Percentiles rank a stretch among this genome's conserved stretches.
Evolutionary conservation across 2,113 vertebrate genomes (phyloP).

Genomic region (Nettapus auritus): DNA sequence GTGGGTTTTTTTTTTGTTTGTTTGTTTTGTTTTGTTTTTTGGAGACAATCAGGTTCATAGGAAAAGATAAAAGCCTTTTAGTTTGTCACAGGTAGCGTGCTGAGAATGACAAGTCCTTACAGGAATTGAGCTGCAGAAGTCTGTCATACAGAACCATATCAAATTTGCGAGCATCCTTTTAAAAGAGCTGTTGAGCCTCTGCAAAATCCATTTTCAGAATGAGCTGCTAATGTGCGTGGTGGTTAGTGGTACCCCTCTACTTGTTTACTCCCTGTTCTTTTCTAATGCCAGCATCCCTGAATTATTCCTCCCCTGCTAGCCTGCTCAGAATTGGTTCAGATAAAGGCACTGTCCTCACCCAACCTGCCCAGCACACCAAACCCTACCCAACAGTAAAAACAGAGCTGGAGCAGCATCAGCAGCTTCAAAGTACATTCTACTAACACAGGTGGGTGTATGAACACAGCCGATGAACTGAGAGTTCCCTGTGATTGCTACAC

Average conservation of each 20-base stretch:
- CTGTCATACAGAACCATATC: not conserved
- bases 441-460: not conserved
- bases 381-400: not conserved
- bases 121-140: not conserved
- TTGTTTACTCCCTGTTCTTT: not conserved
- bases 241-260: not conserved
- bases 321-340: not conserved
- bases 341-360: not conserved
- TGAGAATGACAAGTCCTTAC: not conserved
- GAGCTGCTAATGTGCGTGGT: not conserved
- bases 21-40: no score
- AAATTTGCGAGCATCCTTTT: not conserved
- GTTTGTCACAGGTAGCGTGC: accelerated
- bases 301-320: not conserved
- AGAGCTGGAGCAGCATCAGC: not conserved
- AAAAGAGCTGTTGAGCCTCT: not conserved
- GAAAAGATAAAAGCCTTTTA: not conserved
- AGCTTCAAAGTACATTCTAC: not conserved
- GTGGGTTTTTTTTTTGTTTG: not conserved
- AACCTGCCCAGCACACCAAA: not conserved
- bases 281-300: not conserved
- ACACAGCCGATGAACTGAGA: not conserved
- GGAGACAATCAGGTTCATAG: not conserved
- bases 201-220: not conserved
- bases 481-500: not conserved